These are phyloP conservation scores for Drosophila pseudoobscura DNA, from an alignment of 1,140 invertebrate genomes.

Conservation along the genomic window DNA sequence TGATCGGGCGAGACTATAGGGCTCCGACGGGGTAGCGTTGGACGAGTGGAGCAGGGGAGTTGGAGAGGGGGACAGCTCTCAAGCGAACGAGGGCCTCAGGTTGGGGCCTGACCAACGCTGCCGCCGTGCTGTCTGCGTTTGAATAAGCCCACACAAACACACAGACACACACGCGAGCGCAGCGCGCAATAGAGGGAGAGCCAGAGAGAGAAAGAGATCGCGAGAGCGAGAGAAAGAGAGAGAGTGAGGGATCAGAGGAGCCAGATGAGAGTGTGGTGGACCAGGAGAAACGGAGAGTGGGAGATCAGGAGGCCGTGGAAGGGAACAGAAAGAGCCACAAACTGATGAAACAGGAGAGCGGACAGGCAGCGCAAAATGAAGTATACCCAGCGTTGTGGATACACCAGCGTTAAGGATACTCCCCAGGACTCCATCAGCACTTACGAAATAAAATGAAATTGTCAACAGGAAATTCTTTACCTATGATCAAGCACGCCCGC, in stretches of 20 bases:
- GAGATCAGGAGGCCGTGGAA: no score
- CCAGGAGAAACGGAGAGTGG: not conserved
- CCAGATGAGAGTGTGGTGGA: not conserved
- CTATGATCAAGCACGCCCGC: slow-evolving; percentile 19
- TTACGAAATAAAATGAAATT: no score
- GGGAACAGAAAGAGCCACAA: no score
- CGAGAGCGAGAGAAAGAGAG: no score
- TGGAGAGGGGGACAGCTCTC: not conserved
- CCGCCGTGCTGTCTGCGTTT: slow-evolving; percentile 79
- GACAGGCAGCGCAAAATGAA: no score
- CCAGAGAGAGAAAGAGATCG: not conserved
- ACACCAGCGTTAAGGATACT: no score
- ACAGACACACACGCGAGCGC: slow-evolving; percentile 16
- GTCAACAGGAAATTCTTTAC: slow-evolving; percentile 34
- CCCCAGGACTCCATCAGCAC: no score
- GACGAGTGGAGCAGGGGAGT: not conserved
- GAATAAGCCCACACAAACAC: slow-evolving; percentile 70
- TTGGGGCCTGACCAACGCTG: slow-evolving; percentile 42
- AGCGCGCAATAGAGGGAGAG: not conserved
- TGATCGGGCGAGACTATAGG: slow-evolving; percentile 26
- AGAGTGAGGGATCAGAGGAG: slow-evolving; percentile 13
- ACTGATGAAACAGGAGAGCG: no score
- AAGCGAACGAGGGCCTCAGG: slow-evolving; percentile 15
- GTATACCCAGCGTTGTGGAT: no score
- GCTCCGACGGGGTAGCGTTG: not conserved